Conservation (phyloP, 2,113 vertebrate species). For the Thunnus maccoyii region DNA sequence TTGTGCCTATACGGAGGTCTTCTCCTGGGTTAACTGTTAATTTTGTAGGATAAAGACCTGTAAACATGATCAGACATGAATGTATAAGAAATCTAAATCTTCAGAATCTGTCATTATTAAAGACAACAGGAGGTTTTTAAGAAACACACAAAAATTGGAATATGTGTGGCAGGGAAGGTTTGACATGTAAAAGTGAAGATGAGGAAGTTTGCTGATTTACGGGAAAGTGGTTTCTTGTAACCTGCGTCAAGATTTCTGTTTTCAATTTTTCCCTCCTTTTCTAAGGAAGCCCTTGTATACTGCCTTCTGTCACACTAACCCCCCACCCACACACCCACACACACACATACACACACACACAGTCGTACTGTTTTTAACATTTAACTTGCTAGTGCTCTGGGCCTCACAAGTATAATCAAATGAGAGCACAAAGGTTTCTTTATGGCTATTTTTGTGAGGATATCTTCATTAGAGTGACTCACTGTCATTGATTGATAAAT, state of each 20-base stretch:
- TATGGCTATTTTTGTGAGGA: background rate
- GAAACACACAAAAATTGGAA: background rate
- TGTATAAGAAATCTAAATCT: background rate
- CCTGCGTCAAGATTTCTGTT: background rate
- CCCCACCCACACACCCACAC: background rate
- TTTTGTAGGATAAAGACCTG: background rate
- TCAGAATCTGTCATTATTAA: background rate
- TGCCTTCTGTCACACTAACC: no score
- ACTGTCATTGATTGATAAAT: background rate
- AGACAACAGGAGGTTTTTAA: background rate
- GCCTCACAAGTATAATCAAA: background rate
- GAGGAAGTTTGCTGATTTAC: conserved; percentile 55
- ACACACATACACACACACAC: background rate
- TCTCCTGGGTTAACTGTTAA: background rate
- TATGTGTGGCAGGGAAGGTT: background rate
- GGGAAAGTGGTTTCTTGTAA: conserved; percentile 50
- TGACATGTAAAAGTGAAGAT: conserved; percentile 52
- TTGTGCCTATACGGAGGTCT: conserved; percentile 4
- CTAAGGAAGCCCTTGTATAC: no score
- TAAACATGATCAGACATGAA: background rate
- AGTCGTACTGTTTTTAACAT: background rate
- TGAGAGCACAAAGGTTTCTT: background rate
- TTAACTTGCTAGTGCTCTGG: background rate
- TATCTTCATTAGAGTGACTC: background rate
- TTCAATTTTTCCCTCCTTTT: no score